A percentile compares a stretch with the other conserved stretches of the same genome.
Evolutionary conservation across 2,113 vertebrate species (phyloP).

Genomic region (Telmatochromis sp.): DNA sequence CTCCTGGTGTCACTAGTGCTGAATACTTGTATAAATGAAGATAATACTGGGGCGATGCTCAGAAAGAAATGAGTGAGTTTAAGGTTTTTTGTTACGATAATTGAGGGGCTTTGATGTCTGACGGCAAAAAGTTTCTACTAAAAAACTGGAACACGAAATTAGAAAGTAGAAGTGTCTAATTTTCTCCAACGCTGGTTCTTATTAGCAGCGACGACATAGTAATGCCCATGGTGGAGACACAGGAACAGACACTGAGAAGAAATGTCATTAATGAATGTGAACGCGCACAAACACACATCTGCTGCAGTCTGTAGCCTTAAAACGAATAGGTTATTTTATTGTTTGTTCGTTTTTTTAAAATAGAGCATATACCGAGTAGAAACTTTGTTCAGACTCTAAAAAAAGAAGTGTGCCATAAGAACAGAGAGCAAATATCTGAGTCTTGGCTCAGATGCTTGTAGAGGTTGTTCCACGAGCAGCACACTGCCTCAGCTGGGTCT

Average conservation of each 20-base stretch:
- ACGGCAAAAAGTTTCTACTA: neutral
- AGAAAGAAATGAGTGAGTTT: neutral
- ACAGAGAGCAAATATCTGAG: neutral
- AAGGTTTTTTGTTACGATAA: neutral
- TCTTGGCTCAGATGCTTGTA: neutral
- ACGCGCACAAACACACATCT: neutral
- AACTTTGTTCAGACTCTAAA: neutral
- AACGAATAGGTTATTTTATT: neutral
- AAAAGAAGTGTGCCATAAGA: neutral
- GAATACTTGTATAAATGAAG: neutral
- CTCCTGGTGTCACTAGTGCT: neutral
- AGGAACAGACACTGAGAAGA: neutral
- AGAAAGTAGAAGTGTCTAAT: neutral
- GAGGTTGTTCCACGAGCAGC: neutral
- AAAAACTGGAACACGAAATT: neutral
- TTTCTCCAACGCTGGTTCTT: neutral
- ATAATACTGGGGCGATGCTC: neutral
- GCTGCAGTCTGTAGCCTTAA: neutral
- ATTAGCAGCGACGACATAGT: neutral
- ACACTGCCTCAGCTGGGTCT: neutral
- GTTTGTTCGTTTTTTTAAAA: neutral
- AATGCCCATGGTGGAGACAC: neutral
- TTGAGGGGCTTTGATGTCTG: neutral
- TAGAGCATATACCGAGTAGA: fast-evolving
- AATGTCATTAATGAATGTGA: neutral